phyloP scores from a whole-genome alignment of 2,113 vertebrate genomes.

The Gnathochromis pfefferi region DNA sequence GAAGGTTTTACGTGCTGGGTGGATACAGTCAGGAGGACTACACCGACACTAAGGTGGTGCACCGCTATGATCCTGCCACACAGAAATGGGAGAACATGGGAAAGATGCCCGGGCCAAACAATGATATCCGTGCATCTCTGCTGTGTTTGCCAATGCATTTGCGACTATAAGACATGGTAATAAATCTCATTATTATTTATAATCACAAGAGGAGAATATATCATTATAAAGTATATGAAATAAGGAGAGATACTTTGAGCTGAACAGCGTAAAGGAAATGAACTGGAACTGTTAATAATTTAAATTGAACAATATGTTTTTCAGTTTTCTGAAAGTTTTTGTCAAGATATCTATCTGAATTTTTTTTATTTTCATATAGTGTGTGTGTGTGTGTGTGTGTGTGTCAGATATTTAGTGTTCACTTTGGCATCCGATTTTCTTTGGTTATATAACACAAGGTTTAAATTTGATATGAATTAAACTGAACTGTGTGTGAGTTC shows the following conservation, averaged over 20 bases:
- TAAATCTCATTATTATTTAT: not conserved
- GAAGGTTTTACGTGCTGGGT: conserved; percentile 69
- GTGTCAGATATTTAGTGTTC: not conserved
- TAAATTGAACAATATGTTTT: not conserved
- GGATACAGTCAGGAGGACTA: conserved; percentile 66
- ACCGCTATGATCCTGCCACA: conserved; percentile 53
- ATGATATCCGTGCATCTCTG: conserved; percentile 52
- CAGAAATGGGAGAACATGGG: conserved; percentile 68
- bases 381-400: not conserved
- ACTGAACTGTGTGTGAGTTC: not conserved
- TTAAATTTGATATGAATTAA: not conserved
- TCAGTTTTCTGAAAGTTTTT: not conserved
- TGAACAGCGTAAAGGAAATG: rapidly evolving
- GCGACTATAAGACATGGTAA: conserved; percentile 1
- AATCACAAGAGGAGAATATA: not conserved
- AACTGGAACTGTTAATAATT: not conserved
- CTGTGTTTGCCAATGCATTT: conserved; percentile 53
- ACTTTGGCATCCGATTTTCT: not conserved
- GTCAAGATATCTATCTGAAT: not conserved
- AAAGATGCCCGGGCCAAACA: conserved; percentile 64
- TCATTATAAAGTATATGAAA: not conserved
- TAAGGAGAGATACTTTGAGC: not conserved
- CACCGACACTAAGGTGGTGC: conserved; percentile 52
- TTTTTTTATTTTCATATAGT: not conserved
- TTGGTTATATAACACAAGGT: not conserved